Percentiles rank a stretch among this genome's conserved stretches.
phyloP scores from a whole-genome alignment of 2,113 vertebrate species.

The Odocoileus virginianus region DNA sequence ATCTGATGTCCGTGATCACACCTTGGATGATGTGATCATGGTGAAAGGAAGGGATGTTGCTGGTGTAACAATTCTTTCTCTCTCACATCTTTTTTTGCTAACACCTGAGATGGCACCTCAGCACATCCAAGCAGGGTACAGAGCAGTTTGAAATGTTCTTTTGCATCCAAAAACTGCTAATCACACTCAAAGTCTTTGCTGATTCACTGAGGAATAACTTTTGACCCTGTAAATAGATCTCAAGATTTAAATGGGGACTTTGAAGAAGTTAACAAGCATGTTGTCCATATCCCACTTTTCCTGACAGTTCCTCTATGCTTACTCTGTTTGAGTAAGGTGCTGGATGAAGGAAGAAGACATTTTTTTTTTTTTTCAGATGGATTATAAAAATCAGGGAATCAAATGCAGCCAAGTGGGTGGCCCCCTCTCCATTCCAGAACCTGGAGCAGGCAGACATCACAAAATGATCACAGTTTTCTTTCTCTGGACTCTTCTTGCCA shows the following conservation, averaged over 20 bases:
- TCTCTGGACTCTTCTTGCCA: background rate
- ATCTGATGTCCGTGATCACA: background rate
- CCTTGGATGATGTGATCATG: background rate
- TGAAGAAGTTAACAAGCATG: background rate
- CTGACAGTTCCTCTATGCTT: background rate
- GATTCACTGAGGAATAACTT: conserved; percentile 37
- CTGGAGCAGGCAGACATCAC: background rate
- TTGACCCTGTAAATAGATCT: conserved; percentile 1
- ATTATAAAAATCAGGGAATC: background rate
- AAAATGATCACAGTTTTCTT: background rate
- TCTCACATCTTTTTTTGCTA: background rate
- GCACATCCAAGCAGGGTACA: background rate
- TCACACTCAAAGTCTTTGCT: background rate
- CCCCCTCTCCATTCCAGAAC: background rate
- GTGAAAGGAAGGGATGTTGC: background rate
- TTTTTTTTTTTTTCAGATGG: background rate
- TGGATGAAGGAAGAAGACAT: background rate
- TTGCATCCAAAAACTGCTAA: background rate
- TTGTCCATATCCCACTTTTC: background rate
- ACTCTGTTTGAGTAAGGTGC: background rate
- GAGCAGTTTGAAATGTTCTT: background rate
- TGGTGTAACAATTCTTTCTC: background rate
- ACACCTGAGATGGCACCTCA: conserved; percentile 8
- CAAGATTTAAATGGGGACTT: background rate
- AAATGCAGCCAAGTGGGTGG: background rate